A percentile compares a stretch with the other conserved stretches of the same genome.
These are phyloP conservation scores for Petrolisthes cinctipes DNA, from an alignment of 2,888 invertebrate species.

Conservation along the genomic window DNA sequence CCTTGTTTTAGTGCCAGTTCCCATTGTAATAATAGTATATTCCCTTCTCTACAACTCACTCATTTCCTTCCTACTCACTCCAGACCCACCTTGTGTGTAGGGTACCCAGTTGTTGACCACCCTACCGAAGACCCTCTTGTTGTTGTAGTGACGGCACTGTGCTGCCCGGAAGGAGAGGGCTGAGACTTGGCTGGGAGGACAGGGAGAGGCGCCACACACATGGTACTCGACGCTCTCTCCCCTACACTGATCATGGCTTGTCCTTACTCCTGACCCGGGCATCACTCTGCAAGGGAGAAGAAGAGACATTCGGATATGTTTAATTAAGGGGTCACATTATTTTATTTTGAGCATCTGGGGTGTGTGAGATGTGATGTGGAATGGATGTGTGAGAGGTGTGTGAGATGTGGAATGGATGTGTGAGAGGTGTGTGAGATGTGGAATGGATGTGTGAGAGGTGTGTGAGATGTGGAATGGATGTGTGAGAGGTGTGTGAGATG, in stretches of 20 bases:
- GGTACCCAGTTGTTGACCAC: slow-evolving; percentile 63
- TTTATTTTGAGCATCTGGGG: too few species aligned
- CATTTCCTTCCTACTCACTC: too few species aligned
- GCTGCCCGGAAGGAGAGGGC: slow-evolving; percentile 60
- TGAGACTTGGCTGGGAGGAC: slow-evolving; percentile 40
- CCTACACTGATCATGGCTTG: slow-evolving; percentile 58
- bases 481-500: not conserved
- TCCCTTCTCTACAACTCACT: not conserved
- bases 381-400: not conserved
- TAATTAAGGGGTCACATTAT: too few species aligned
- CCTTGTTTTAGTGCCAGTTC: not conserved
- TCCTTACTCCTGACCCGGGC: slow-evolving; percentile 62
- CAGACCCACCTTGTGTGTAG: slow-evolving; percentile 60
- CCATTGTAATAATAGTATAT: too few species aligned
- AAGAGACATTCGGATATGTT: not conserved
- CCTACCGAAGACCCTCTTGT: slow-evolving; percentile 60
- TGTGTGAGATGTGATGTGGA: not conserved
- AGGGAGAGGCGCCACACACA: slow-evolving; percentile 46
- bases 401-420: not conserved
- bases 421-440: not conserved
- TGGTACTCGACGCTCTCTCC: slow-evolving; percentile 57
- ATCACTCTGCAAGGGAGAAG: slow-evolving; percentile 45
- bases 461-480: not conserved
- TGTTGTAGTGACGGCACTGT: slow-evolving; percentile 61
- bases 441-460: not conserved